Evolutionary conservation across 2,888 invertebrate species (phyloP).

Genomic region (Zaprionus bogoriensis): DNA sequence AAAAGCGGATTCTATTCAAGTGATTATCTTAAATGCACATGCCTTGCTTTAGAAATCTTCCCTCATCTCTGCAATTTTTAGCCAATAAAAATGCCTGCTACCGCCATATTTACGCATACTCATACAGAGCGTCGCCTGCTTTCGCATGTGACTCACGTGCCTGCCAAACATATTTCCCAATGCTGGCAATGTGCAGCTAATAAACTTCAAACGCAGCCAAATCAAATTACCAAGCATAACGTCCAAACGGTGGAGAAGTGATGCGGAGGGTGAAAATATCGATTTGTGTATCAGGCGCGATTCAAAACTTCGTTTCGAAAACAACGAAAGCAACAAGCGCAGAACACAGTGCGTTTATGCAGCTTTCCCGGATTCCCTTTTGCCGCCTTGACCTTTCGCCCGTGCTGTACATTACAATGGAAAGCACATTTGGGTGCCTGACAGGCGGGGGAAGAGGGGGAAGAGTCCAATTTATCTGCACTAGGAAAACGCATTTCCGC

Average conservation of each 20-base stretch:
- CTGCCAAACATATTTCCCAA: background rate
- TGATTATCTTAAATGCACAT: background rate
- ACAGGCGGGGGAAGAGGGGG: background rate
- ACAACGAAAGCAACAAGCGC: slow-evolving; percentile 1
- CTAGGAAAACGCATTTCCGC: background rate
- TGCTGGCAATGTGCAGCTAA: slow-evolving; percentile 25
- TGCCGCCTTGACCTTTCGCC: slow-evolving; percentile 54
- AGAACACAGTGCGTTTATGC: slow-evolving; percentile 36
- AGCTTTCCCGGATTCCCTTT: slow-evolving; percentile 36
- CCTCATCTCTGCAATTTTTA: background rate
- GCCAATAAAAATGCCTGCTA: background rate
- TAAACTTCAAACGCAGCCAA: slow-evolving; percentile 28
- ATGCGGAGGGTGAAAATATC: too few species aligned
- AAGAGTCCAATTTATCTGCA: background rate
- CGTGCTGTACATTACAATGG: background rate
- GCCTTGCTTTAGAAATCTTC: background rate
- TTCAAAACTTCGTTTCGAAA: background rate
- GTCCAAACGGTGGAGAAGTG: slow-evolving; percentile 15
- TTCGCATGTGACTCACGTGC: slow-evolving; percentile 28
- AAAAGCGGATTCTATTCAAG: background rate
- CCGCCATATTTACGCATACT: background rate
- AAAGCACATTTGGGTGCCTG: background rate
- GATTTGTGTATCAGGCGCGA: slow-evolving; percentile 4
- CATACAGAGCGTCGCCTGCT: background rate
- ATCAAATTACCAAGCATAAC: slow-evolving; percentile 44